Conservation (phyloP, 2,888 invertebrate genomes). For the Nemapogon koenigi region DNA sequence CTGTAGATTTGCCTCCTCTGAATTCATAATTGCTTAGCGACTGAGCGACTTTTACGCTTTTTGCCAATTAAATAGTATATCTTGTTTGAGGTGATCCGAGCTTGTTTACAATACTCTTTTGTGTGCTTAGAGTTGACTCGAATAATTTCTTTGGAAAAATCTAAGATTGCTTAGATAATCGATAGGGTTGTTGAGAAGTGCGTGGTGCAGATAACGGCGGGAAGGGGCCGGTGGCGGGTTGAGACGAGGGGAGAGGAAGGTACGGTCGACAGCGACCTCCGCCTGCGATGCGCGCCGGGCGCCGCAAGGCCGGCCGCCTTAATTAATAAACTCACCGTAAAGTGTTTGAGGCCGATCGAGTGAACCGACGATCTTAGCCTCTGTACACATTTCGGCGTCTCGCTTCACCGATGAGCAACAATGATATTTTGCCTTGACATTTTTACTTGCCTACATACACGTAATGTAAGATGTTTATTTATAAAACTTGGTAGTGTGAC, state of each 20-base stretch:
- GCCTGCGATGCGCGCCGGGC: conserved; percentile 18
- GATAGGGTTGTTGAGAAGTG: too few species aligned
- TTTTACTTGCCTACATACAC: conserved; percentile 6
- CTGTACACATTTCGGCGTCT: conserved; percentile 6
- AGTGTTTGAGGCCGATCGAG: conserved; percentile 62
- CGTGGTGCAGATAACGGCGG: conserved; percentile 58
- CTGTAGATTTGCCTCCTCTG: conserved; percentile 59
- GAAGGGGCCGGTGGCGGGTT: conserved; percentile 26
- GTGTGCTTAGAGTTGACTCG: too few species aligned
- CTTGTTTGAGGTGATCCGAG: conserved; percentile 5
- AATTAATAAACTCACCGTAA: conserved; percentile 65
- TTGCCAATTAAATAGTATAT: conserved; percentile 27
- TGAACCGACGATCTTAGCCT: conserved; percentile 6
- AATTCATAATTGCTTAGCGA: conserved; percentile 58
- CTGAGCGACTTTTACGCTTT: conserved; percentile 45
- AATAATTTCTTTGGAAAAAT: too few species aligned
- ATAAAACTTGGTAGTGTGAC: conserved; percentile 5
- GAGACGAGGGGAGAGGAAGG: conserved; percentile 19
- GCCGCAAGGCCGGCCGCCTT: conserved; percentile 62
- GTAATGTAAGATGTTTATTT: conserved; percentile 9
- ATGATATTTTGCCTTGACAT: conserved; percentile 9
- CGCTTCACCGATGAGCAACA: conserved; percentile 8
- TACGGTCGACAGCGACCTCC: conserved; percentile 1
- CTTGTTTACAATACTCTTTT: too few species aligned
- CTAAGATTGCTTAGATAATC: too few species aligned